Evolutionary conservation across 2,888 invertebrate species (phyloP).

Genomic region (Vandiemenella viatica): DNA sequence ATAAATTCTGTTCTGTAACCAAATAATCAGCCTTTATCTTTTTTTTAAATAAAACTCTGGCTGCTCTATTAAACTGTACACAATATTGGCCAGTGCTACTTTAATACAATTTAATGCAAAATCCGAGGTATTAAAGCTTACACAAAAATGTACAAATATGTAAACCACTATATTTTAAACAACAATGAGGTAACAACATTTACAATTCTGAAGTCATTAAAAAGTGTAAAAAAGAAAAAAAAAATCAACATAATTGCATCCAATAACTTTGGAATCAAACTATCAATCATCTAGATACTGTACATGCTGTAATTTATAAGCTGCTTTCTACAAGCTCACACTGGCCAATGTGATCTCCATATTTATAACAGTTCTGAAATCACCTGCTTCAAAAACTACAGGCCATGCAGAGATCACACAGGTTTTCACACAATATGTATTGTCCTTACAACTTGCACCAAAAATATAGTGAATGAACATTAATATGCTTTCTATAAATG

Average conservation of each 20-base stretch:
- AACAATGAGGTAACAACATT: neutral
- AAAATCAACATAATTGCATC: too few species aligned
- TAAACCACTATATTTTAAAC: neutral
- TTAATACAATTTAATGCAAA: neutral
- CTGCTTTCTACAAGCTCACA: neutral
- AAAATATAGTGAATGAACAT: neutral
- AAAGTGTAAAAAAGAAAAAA: neutral
- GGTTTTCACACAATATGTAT: neutral
- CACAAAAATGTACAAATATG: neutral
- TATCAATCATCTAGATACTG: neutral
- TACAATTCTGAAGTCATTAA: neutral
- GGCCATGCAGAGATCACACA: neutral
- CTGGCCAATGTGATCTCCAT: neutral
- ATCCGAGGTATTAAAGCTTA: neutral
- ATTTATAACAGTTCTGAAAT: neutral
- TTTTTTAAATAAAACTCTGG: neutral
- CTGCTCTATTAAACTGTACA: neutral
- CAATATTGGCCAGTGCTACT: neutral
- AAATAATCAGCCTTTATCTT: neutral
- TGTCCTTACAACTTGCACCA: neutral
- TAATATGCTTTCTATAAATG: neutral
- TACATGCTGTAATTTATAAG: neutral
- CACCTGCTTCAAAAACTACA: neutral
- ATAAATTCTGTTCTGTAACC: too few species aligned
- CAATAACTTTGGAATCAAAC: neutral